Evolutionary conservation across 2,113 vertebrate species (phyloP).

Genomic region (Hippocampus mohnikei): DNA sequence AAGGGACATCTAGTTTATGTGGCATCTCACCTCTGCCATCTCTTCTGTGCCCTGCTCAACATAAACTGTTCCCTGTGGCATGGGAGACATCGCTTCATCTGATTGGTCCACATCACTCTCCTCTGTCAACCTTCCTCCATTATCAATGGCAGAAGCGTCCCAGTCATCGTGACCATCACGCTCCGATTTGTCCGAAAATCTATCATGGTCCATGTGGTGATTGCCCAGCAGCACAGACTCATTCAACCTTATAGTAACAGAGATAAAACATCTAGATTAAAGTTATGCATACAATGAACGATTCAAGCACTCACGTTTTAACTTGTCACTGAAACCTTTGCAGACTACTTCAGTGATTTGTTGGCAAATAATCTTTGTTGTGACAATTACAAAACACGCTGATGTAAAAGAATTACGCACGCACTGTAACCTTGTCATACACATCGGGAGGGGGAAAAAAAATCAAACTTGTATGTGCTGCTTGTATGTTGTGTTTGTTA

Average conservation of each 20-base stretch:
- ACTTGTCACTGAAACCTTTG: neutral
- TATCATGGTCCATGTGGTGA: slow-evolving; percentile 83
- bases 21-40: slow-evolving; percentile 82
- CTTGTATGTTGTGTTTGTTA: too few species aligned
- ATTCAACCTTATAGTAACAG: slow-evolving; percentile 73
- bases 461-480: too few species aligned
- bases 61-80: slow-evolving; percentile 79
- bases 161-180: slow-evolving; percentile 85
- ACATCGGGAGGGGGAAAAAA: too few species aligned
- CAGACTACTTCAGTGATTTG: neutral
- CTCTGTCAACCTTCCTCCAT: slow-evolving; percentile 76
- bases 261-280: neutral
- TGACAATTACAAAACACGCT: too few species aligned
- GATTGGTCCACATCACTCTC: slow-evolving; percentile 85
- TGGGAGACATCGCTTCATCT: slow-evolving; percentile 71
- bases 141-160: slow-evolving; percentile 76
- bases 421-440: too few species aligned
- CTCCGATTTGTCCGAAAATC: slow-evolving; percentile 88
- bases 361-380: too few species aligned
- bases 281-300: neutral
- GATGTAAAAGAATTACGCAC: too few species aligned
- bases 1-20: neutral
- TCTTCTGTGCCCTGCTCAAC: slow-evolving; percentile 86
- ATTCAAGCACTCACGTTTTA: neutral
- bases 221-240: slow-evolving; percentile 77